Base-by-base conservation (phyloP, 92 coral and sea anemone species). In the Epizoanthus illoricatus region DNA sequence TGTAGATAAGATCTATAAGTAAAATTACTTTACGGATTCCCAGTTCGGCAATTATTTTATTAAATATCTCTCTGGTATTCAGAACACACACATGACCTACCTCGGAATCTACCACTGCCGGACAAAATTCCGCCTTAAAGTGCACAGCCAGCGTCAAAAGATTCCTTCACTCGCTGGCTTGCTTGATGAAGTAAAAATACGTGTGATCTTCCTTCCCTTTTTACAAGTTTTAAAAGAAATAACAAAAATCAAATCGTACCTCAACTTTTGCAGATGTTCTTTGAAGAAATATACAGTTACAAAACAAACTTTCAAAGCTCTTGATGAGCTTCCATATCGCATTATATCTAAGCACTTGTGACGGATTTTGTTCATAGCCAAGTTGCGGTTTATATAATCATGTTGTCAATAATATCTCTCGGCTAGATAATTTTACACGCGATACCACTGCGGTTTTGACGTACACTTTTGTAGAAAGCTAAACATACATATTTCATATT, bases 1-100 rank as follows among this genome's bases (percentile, higher is more conserved):
- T 4, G 60, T 23, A 63, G 82, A 78, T 78, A 78, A 78, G 82
- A 78, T 78, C 82, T 78, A n/a, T n/a, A 41, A 45, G 18, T 63
- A 78, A 78, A 78, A 61, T 56, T 16, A 12, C 56, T 63, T 63
- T 62, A 11, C 28, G 16, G 82, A 61, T 28, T 62, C 82, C 12
- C 71, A 78, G 18, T 64, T 45, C 57, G 59, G 39, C 49, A 42
- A 78, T 70, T n/a, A n/a, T n/a, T n/a, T 16, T 42, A 52, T 52
- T 59, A 43, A 76, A 76, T 41, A 76, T 19, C 23, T 23, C 28
- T 41, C 43, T 41, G 28, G 70, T 61, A 76, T 76, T 62, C 52
- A 43, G 81, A 76, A 60, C 71, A 62, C 58, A 76, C 42, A 76
- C 43, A 40, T 40, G 59, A 78, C 20, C 70, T 47, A 61, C 59